Evolutionary conservation across 2,797 vertebrate species (phyloP), one percentile per base, ranked within the genome.

Genomic region (Delichon dasypus): DNA sequence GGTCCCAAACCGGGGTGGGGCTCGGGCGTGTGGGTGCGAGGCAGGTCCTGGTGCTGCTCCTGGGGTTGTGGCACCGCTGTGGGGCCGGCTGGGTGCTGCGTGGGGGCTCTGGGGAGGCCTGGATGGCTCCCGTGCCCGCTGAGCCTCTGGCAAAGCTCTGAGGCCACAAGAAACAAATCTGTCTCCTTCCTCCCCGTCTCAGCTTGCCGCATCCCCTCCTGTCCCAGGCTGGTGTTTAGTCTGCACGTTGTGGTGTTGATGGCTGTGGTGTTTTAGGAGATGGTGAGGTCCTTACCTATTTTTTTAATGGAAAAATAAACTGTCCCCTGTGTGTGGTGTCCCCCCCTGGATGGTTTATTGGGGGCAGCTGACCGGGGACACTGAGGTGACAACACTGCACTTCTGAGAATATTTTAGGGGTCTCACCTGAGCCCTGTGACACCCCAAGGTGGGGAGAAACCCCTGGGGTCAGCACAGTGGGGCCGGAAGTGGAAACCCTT

Each of bases 251-350:
- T 97, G 92, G 66, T 96, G 92, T 89, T 70, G 79, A 13, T 95
- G 96, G 44, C 76, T 68, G 95, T 94, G 38, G 20, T 90, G 29
- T 72, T 60, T 64, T 83, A 85, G 85, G 88, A 95, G 93, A 40
- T 64, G 42, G 94, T 97, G 96, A 73, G 77, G 92, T 94, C 34
- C 13, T 94, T 80, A 30, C 30, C 21, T 96, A 94, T 96, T 96
- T 95, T 96, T 97, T 93, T 95, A 94, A 96, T 89, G 93, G 95
- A 55, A 61, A 86, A 97, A 95, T 96, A 95, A 96, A 97, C 58
- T 36, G 70, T 85, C 6, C 91, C 81, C 40, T 6, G 4, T 9
- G 44, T 36, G 55, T 36, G 47, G 47, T 53, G 64, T 40, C 44
- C 17, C 42, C 38, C 36, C 16, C 1, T 0, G 2, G 22, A 9